These are phyloP conservation scores for Ceratosolen solmsi DNA, from an alignment of 1,140 invertebrate genomes.

Conservation along the genomic window DNA sequence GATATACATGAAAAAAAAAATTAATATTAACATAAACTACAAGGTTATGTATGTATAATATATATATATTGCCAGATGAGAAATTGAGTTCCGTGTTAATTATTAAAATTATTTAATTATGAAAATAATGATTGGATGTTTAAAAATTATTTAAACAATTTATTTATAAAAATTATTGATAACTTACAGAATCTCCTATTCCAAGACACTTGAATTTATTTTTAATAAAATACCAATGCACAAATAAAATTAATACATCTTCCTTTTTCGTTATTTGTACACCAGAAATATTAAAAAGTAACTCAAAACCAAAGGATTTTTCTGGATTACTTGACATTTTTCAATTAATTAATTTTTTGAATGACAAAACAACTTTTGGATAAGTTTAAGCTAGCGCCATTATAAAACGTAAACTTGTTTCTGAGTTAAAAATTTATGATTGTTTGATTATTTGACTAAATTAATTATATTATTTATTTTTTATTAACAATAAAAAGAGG, in stretches of 20 bases:
- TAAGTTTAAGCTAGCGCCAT: constrained; percentile 54
- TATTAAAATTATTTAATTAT: neutral
- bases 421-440: neutral
- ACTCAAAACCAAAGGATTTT: constrained; percentile 81
- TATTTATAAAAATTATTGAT: neutral
- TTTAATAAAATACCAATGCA: constrained; percentile 82
- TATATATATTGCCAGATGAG: neutral
- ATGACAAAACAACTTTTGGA: constrained; percentile 47
- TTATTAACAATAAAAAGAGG: neutral
- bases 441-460: neutral
- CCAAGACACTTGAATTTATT: constrained; percentile 83
- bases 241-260: constrained; percentile 80
- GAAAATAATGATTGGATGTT: neutral
- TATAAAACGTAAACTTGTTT: neutral
- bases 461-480: neutral
- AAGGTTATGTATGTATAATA: neutral
- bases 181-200: constrained; percentile 79
- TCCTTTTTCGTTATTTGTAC: constrained; percentile 79
- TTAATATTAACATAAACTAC: neutral
- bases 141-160: too few relatives aligned
- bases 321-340: constrained; percentile 58
- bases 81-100: neutral
- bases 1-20: neutral
- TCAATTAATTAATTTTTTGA: constrained; percentile 1
- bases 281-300: constrained; percentile 78